Evolutionary conservation across 1,140 invertebrate species (phyloP).

Genomic region (Propsilocerus akamusi): DNA sequence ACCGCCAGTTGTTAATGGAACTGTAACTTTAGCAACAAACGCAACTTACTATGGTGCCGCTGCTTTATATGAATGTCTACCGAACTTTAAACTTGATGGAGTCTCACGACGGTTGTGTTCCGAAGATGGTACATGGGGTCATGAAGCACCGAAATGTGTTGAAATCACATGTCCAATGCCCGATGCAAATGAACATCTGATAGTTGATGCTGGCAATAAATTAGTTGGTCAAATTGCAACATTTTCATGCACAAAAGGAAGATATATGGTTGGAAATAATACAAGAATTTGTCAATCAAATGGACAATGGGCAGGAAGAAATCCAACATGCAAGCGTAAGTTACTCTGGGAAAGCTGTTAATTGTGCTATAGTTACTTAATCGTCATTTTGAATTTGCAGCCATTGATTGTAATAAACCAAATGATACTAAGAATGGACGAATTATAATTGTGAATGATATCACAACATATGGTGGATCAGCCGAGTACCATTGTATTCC

Average conservation of each 20-base stretch:
- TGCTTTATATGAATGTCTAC: constrained; percentile 64
- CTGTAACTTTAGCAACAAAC: constrained; percentile 59
- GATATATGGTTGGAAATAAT: constrained; percentile 57
- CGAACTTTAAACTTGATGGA: constrained; percentile 64
- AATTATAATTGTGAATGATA: constrained; percentile 67
- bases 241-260: constrained; percentile 67
- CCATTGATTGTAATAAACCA: constrained; percentile 65
- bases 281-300: constrained; percentile 56
- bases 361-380: constrained; percentile 3
- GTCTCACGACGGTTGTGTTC: constrained; percentile 62
- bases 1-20: constrained; percentile 46
- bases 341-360: too few species aligned
- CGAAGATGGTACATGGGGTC: constrained; percentile 77
- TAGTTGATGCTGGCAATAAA: constrained; percentile 27
- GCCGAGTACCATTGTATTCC: constrained; percentile 80
- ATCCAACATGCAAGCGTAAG: constrained; percentile 66
- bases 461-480: constrained; percentile 58
- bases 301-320: constrained; percentile 62
- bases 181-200: constrained; percentile 33
- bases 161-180: constrained; percentile 62
- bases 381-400: constrained; percentile 28
- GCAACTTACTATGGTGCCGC: constrained; percentile 72
- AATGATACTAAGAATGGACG: constrained; percentile 62
- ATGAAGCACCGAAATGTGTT: constrained; percentile 53
- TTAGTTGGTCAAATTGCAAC: constrained; percentile 49